Percentiles rank a stretch among this genome's conserved stretches.
Evolutionary conservation across 2,888 invertebrate species (phyloP).

Genomic region (Theretra japonica): DNA sequence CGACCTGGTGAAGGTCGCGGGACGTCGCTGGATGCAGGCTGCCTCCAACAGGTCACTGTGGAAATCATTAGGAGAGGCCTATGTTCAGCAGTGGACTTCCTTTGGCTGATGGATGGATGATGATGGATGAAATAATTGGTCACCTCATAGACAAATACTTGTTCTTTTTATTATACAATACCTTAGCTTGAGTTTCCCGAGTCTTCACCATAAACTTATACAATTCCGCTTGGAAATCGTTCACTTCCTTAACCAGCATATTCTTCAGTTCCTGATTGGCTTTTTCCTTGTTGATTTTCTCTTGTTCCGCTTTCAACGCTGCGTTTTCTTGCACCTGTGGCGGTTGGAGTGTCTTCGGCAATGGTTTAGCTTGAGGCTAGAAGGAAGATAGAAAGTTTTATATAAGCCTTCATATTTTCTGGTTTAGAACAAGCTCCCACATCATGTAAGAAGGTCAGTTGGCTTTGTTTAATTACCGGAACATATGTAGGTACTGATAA

Average conservation of each 20-base stretch:
- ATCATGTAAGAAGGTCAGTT: too few relatives aligned
- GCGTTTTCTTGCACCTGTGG: conserved; percentile 56
- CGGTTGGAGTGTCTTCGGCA: conserved; percentile 33
- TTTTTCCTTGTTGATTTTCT: conserved; percentile 63
- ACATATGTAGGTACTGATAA: too few relatives aligned
- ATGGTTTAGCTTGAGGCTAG: conserved; percentile 48
- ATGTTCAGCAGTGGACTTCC: too few relatives aligned
- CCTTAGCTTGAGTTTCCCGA: conserved; percentile 77
- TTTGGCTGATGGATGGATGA: too few relatives aligned
- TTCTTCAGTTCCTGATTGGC: conserved; percentile 80
- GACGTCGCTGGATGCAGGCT: too few relatives aligned
- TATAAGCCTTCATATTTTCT: too few relatives aligned
- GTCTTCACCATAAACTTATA: conserved; percentile 85
- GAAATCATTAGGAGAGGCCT: too few relatives aligned
- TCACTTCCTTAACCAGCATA: conserved; percentile 87
- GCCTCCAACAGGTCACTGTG: too few relatives aligned
- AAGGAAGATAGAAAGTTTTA: not conserved
- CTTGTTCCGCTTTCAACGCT: conserved; percentile 70
- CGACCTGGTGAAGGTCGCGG: too few relatives aligned
- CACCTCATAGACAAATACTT: not conserved
- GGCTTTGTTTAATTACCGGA: too few relatives aligned
- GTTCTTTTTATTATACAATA: conserved; percentile 45
- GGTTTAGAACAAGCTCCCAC: too few relatives aligned
- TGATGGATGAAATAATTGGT: not conserved
- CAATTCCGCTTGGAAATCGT: conserved; percentile 87